These are phyloP conservation scores for Setophaga coronata DNA, from an alignment of 2,113 vertebrate genomes.

Conservation along the genomic window DNA sequence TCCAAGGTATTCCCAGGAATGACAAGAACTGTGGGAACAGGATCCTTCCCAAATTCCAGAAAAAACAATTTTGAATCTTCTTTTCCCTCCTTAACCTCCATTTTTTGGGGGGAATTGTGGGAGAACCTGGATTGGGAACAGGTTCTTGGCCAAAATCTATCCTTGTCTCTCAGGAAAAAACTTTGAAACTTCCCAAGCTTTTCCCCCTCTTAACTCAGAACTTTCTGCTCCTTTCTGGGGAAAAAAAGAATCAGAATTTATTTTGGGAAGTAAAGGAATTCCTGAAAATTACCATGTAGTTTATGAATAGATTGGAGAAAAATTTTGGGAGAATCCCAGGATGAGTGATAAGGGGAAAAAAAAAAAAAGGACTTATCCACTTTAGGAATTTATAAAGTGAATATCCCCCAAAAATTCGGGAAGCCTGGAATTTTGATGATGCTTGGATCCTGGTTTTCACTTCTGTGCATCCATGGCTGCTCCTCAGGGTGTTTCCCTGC, in stretches of 20 bases:
- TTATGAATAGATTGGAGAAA: not conserved
- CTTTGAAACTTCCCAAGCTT: not conserved
- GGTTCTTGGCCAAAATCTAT: not conserved
- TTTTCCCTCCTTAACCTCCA: accelerated
- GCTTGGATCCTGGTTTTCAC: not conserved
- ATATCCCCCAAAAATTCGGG: accelerated
- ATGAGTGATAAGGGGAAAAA: accelerated
- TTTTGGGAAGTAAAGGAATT: not conserved
- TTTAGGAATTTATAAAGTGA: not conserved
- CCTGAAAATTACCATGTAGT: accelerated
- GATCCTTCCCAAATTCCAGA: not conserved
- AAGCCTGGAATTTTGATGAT: not conserved
- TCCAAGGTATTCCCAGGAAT: not conserved
- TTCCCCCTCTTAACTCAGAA: accelerated
- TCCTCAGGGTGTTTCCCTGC: not conserved
- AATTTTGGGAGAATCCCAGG: accelerated
- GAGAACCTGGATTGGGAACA: not conserved
- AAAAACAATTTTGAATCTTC: accelerated
- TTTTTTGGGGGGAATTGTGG: not conserved
- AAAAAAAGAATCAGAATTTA: accelerated
- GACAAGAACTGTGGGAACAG: too few species aligned
- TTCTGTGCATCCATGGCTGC: accelerated
- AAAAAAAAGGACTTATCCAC: not conserved
- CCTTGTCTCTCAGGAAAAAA: accelerated
- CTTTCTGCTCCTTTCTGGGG: accelerated